These are phyloP conservation scores for Diplogasteroides magnus DNA, from an alignment of 1,140 invertebrate species.

Conservation along the genomic window DNA sequence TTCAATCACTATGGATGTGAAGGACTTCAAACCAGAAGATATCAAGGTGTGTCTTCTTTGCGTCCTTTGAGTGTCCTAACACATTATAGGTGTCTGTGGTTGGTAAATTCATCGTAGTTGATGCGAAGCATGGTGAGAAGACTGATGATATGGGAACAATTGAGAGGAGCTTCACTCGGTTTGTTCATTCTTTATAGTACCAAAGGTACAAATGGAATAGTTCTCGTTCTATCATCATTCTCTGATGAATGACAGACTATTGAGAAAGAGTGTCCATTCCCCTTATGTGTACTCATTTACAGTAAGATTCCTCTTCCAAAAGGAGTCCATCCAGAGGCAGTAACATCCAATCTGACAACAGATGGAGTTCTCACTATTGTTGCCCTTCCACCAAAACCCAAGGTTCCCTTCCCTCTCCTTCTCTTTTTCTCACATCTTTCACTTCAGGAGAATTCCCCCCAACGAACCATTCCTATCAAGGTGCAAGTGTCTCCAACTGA, in stretches of 20 bases:
- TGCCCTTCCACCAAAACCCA: constrained; percentile 30
- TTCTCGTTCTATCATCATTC: too few relatives aligned
- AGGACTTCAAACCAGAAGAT: constrained; percentile 24
- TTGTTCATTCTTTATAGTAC: too few relatives aligned
- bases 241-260: too few relatives aligned
- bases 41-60: constrained; percentile 5
- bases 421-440: not conserved
- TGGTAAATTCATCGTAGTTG: constrained; percentile 28
- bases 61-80: not conserved
- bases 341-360: constrained; percentile 29
- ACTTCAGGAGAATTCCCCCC: constrained; percentile 3
- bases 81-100: constrained; percentile 29
- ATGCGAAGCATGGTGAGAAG: constrained; percentile 36
- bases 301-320: constrained; percentile 29
- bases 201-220: too few relatives aligned
- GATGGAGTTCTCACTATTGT: constrained; percentile 31
- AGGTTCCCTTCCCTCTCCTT: constrained; percentile 17
- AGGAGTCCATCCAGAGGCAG: constrained; percentile 24
- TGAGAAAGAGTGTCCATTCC: too few relatives aligned
- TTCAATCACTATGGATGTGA: constrained; percentile 22
- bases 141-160: constrained; percentile 30
- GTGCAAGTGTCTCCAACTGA: not conserved
- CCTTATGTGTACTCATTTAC: too few relatives aligned
- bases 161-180: constrained; percentile 23
- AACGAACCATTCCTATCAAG: constrained; percentile 22